Evolutionary conservation across 2,888 invertebrate genomes (phyloP).

Genomic region (Uloborus plumipes): DNA sequence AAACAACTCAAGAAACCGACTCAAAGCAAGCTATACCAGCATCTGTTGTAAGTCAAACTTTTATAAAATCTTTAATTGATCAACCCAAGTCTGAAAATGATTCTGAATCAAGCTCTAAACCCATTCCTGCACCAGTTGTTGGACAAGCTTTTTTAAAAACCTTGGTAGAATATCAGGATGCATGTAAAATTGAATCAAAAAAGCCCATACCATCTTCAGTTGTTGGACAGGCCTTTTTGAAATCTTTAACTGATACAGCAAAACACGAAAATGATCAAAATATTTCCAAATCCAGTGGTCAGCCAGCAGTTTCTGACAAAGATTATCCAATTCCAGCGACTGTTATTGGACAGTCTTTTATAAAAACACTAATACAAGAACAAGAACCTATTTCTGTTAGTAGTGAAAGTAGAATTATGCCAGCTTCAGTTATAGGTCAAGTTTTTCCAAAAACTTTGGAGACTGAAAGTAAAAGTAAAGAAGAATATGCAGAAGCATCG

Average conservation of each 20-base stretch:
- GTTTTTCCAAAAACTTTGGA: slow-evolving; percentile 45
- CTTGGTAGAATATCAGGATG: slow-evolving; percentile 6
- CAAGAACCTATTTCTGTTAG: neutral
- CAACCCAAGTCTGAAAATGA: neutral
- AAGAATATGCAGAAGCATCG: slow-evolving; percentile 14
- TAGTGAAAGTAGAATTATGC: slow-evolving; percentile 6
- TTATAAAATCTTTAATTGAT: slow-evolving; percentile 49
- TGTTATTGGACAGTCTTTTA: slow-evolving; percentile 34
- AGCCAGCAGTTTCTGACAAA: no score
- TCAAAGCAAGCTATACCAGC: slow-evolving; percentile 33
- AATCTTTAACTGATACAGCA: neutral
- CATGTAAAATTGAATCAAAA: neutral
- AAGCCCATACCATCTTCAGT: slow-evolving; percentile 12
- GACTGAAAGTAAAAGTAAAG: neutral
- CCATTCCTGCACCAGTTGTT: slow-evolving; percentile 31
- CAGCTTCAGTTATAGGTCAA: slow-evolving; percentile 40
- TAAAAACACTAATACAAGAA: slow-evolving; percentile 21
- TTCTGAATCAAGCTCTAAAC: neutral
- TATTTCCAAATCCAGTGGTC: neutral
- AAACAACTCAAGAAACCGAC: neutral
- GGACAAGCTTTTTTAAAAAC: slow-evolving; percentile 52
- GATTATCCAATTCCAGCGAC: slow-evolving; percentile 8
- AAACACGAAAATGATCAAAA: neutral
- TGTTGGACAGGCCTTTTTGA: slow-evolving; percentile 21
- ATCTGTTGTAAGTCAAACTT: slow-evolving; percentile 53